phyloP scores from a whole-genome alignment of 2,113 vertebrate species.

The Actenoides hombroni region DNA sequence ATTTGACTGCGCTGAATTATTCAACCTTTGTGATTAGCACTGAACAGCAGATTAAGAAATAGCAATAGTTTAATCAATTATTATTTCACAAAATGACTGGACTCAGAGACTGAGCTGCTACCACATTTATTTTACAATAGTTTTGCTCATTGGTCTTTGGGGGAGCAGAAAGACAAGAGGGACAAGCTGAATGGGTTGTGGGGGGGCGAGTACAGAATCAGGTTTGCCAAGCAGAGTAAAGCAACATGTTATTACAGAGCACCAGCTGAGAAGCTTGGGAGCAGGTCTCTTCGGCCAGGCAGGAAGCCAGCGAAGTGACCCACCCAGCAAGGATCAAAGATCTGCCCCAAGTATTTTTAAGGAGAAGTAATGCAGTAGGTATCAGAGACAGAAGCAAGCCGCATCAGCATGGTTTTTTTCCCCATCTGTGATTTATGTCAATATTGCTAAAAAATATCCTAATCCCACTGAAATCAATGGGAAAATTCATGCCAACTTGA shows the following conservation, averaged over 20 bases:
- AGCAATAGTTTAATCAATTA: background rate
- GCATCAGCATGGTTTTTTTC: background rate
- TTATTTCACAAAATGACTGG: background rate
- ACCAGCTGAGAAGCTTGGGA: rapidly evolving
- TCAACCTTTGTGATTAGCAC: background rate
- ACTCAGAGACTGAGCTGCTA: background rate
- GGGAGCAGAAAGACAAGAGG: background rate
- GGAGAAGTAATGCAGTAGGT: background rate
- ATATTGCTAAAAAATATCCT: background rate
- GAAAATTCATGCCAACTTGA: background rate
- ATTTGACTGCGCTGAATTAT: background rate
- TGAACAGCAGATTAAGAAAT: background rate
- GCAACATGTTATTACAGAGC: background rate
- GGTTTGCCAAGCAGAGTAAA: background rate
- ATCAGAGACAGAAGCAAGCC: background rate
- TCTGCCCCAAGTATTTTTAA: background rate
- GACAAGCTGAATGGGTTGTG: rapidly evolving
- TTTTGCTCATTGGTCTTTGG: background rate
- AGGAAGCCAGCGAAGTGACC: background rate
- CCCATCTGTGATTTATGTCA: background rate
- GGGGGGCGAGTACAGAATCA: background rate
- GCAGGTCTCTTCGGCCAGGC: background rate
- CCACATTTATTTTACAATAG: background rate
- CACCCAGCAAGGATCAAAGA: background rate
- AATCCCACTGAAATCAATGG: background rate